Evolutionary conservation across 2,888 invertebrate genomes (phyloP).

Genomic region (Capitulum mitella): DNA sequence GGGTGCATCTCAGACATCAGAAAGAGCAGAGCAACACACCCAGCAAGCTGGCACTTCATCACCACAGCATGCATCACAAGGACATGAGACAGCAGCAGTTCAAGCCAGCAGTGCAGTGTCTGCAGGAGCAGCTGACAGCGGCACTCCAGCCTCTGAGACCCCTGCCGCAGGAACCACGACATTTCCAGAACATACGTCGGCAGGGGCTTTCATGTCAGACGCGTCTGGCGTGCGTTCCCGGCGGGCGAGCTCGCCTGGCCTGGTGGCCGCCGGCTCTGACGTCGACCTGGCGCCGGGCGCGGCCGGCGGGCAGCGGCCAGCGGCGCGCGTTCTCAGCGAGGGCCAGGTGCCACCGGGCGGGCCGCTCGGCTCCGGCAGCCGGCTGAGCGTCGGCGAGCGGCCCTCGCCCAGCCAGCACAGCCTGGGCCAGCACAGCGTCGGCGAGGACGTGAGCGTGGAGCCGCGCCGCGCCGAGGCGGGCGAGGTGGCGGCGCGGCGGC

Average conservation of each 20-base stretch:
- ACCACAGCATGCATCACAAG: too few relatives aligned
- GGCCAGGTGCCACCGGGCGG: background rate
- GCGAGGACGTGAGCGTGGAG: constrained; percentile 10
- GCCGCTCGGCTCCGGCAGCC: background rate
- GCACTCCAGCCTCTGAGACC: too few relatives aligned
- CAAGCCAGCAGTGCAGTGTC: too few relatives aligned
- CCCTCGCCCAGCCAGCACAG: background rate
- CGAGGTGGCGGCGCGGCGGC: background rate
- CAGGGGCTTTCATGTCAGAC: too few relatives aligned
- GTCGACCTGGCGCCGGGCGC: too few relatives aligned
- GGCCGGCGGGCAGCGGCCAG: background rate
- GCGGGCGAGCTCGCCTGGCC: background rate
- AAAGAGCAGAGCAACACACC: too few relatives aligned
- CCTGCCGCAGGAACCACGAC: too few relatives aligned
- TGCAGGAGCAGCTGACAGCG: too few relatives aligned
- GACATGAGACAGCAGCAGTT: too few relatives aligned
- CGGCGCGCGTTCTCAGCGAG: background rate
- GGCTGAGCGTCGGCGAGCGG: background rate
- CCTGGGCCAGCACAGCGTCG: background rate
- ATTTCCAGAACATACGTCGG: too few relatives aligned
- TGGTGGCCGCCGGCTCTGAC: background rate
- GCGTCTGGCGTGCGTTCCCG: background rate
- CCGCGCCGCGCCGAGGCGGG: background rate
- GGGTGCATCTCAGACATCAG: too few relatives aligned
- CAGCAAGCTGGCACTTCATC: too few relatives aligned